A percentile compares a stretch with the other conserved stretches of the same genome.
These are phyloP conservation scores for Microplitis deprimator DNA, from an alignment of 2,888 invertebrate species.

Conservation along the genomic window DNA sequence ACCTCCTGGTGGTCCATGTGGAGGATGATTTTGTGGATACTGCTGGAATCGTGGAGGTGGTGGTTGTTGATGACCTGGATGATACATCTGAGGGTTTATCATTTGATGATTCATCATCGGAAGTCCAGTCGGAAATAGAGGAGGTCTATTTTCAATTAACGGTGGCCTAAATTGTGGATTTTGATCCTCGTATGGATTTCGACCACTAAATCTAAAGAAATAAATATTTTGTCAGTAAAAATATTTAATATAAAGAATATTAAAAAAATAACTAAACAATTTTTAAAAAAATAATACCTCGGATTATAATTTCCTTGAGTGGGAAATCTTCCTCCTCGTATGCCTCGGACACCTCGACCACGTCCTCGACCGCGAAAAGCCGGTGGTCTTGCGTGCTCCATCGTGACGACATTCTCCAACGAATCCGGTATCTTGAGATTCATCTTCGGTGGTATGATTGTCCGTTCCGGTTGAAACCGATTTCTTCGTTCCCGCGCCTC, in stretches of 20 bases:
- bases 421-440: constrained; percentile 67
- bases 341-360: constrained; percentile 58
- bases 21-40: constrained; percentile 49
- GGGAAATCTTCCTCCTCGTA: constrained; percentile 61
- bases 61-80: constrained; percentile 50
- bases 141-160: constrained; percentile 59
- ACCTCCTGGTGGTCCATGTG: constrained; percentile 53
- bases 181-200: constrained; percentile 47
- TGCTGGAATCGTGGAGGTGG: constrained; percentile 56
- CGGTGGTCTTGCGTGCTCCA: constrained; percentile 60
- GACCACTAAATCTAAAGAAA: constrained; percentile 43
- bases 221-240: constrained; percentile 12
- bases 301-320: constrained; percentile 56
- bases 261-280: neutral
- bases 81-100: constrained; percentile 54
- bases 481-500: constrained; percentile 66
- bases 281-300: constrained; percentile 51
- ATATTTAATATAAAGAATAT: constrained; percentile 10
- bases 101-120: constrained; percentile 51
- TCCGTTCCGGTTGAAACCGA: constrained; percentile 66
- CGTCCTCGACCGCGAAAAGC: constrained; percentile 55
- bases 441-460: constrained; percentile 63
- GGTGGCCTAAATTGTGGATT: constrained; percentile 57
- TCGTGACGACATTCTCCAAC: constrained; percentile 66
- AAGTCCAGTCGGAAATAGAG: constrained; percentile 57